Conservation (phyloP, 2,797 vertebrate species). For the Crenuchus spilurus region DNA sequence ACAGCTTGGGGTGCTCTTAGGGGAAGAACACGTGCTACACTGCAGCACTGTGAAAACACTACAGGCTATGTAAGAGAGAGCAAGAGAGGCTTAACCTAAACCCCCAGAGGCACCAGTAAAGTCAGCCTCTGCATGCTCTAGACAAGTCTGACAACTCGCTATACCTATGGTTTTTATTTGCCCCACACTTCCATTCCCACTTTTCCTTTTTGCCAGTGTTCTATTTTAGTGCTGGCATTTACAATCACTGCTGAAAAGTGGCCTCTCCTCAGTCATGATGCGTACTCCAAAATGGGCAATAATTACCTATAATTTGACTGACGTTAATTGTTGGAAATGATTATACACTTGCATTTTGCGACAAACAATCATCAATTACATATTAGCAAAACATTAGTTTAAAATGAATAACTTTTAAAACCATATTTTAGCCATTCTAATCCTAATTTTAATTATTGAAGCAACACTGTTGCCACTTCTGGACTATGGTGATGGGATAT, state of each 20-base stretch:
- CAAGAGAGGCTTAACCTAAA: slow-evolving; percentile 55
- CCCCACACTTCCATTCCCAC: not conserved
- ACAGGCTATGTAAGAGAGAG: slow-evolving; percentile 50
- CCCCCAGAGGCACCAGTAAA: slow-evolving; percentile 53
- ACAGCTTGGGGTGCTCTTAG: slow-evolving; percentile 55
- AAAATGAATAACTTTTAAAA: not conserved
- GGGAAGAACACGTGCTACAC: slow-evolving; percentile 58
- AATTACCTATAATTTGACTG: not conserved
- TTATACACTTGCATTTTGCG: not conserved
- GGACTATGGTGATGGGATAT: no score
- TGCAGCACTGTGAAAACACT: slow-evolving; percentile 53
- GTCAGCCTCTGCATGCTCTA: slow-evolving; percentile 58
- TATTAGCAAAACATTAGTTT: not conserved
- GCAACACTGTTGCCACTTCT: no score
- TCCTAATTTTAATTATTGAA: not conserved
- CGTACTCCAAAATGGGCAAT: not conserved
- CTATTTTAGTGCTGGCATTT: slow-evolving; percentile 12
- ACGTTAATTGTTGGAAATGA: not conserved
- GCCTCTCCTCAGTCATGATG: not conserved
- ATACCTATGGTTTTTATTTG: not conserved
- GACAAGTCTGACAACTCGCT: slow-evolving; percentile 56
- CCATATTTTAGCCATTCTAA: not conserved
- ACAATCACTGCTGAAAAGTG: not conserved
- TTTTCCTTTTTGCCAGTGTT: not conserved
- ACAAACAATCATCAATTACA: not conserved